Base-by-base conservation (phyloP, 2,888 invertebrate genomes). In the Cetonia aurata region DNA sequence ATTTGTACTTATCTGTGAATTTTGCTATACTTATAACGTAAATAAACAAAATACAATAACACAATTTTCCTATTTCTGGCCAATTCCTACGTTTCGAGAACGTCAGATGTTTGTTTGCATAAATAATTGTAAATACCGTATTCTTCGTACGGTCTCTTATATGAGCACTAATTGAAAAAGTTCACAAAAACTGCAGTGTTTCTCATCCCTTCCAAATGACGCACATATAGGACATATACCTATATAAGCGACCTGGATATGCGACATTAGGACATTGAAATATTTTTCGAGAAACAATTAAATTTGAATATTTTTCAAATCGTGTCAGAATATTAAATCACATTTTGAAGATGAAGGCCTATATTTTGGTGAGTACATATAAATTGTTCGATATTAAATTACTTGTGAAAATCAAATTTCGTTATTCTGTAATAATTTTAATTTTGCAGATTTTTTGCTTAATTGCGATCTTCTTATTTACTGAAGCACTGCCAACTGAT, bases 111-210 rank as follows among this genome's bases (percentile, higher is more conserved):
- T 62, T 62, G 33, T 15, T 9, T 33, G 12, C 12, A 33, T 15
- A 48, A 62, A n/a, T n/a, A n/a, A 48, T 48, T 37, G 48, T 48
- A 62, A 48, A 33, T 62, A 48, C 62, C 62, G 62, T 48, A 62
- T 62, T 48, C 9, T 37, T 33, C 46, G 19, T 48, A 62, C 62
- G 48, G 62, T 62, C 13, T 6, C 12, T 15, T 48, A 62, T 48
- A 62, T 62, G 46, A 15, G n/a, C 19, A 17, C 62, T 62, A 62
- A 62, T 62, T 62, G 62, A 12, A 62, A 62, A 48, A 1, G 33
- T 13, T 12, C 62, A 48, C 48, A 62, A 62, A 59, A 48, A 33
- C 15, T 48, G 15, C 62, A 50, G 2, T 41, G 31, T 33, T 6
- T 48, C 31, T 50, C 48, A 15, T 41, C 37, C 57, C 57, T 48